A percentile compares a stretch with the other conserved stretches of the same genome.
Conservation (phyloP, 1,140 invertebrate genomes). For the Delia radicum region DNA sequence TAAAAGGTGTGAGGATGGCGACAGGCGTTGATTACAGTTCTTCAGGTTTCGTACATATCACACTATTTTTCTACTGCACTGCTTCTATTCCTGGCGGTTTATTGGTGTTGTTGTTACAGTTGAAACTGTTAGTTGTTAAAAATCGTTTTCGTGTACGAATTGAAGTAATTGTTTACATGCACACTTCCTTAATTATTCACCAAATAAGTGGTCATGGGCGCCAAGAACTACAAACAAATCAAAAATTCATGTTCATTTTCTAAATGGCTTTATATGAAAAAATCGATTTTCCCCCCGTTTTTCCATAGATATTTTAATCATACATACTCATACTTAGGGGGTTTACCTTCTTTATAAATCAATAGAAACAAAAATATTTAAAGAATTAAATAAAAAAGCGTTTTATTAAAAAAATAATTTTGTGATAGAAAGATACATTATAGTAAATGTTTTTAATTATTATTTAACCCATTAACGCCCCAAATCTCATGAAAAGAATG, state of each 20-base stretch:
- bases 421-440: no score
- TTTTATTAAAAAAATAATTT: no score
- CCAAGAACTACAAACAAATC: conserved; percentile 27
- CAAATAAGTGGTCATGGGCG: conserved; percentile 17
- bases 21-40: conserved; percentile 15
- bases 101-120: neutral
- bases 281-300: conserved; percentile 12
- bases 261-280: conserved; percentile 14
- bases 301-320: neutral
- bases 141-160: conserved; percentile 18
- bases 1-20: conserved; percentile 3
- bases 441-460: no score
- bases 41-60: no score
- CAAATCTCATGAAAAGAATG: no score
- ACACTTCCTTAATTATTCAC: conserved; percentile 27
- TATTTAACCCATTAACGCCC: no score
- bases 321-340: no score
- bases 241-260: conserved; percentile 27
- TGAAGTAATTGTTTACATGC: conserved; percentile 24
- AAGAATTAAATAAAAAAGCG: no score
- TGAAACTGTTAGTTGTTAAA: neutral
- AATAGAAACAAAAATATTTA: no score
- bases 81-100: neutral
- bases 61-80: neutral
- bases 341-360: no score